A percentile compares a stretch with the other conserved stretches of the same genome.
phyloP scores from a whole-genome alignment of 2,113 vertebrate genomes.

The Rhinolophus ferrumequinum region DNA sequence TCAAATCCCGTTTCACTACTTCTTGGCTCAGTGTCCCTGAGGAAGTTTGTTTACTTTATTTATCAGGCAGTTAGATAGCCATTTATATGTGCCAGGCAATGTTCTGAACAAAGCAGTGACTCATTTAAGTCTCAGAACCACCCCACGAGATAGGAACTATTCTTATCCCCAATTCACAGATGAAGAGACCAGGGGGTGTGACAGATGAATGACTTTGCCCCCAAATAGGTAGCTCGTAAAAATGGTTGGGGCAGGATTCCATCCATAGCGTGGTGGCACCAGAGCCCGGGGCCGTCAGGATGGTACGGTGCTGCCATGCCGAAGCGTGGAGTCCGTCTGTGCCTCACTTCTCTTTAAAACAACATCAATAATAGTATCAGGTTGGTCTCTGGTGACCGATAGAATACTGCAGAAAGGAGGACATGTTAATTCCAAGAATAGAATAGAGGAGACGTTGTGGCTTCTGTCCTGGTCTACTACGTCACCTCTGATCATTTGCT shows the following conservation, averaged over 20 bases:
- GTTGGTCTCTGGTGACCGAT: not conserved
- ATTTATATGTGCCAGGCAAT: not conserved
- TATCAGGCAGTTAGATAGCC: not conserved
- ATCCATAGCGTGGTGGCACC: no score
- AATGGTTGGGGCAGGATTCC: not conserved
- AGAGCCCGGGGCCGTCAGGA: not conserved
- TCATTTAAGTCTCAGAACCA: not conserved
- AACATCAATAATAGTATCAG: not conserved
- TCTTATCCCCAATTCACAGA: not conserved
- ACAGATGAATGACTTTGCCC: not conserved
- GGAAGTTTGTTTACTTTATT: not conserved
- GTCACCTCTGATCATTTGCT: not conserved
- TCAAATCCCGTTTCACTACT: not conserved
- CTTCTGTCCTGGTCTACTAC: not conserved
- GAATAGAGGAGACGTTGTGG: rapidly evolving
- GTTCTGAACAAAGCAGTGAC: not conserved
- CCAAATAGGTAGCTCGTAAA: not conserved
- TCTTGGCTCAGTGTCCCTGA: not conserved
- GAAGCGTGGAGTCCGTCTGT: not conserved
- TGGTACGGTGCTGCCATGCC: no score
- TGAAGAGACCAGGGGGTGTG: not conserved
- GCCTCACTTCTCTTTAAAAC: not conserved
- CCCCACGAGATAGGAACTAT: no score
- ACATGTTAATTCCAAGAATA: not conserved
- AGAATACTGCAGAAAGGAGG: not conserved